Evolutionary conservation across 2,888 invertebrate genomes (phyloP), one percentile per base, ranked within the genome.

Genomic region (Heteromurus nitidus): DNA sequence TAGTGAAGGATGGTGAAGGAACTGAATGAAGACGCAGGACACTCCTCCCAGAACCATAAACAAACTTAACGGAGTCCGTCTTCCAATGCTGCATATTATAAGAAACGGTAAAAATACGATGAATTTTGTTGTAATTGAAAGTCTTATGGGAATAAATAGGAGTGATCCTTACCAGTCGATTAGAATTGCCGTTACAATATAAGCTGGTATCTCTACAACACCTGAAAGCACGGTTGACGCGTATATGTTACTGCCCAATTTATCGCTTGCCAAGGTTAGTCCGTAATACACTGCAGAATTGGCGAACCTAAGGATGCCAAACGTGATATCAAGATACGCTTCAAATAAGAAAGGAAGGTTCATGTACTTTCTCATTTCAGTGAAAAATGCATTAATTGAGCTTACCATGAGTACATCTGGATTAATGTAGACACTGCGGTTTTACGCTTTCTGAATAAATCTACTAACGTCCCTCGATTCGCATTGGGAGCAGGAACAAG

Each of bases 261-360:
- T 70, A 28, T 87, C 87, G n/a, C 88, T 86, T 0, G 88, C 88
- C 55, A 88, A 79, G 1, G 88, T 88, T 24, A 88, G 75, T 1
- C 88, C 88, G 75, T 88, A 88, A 77, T 88, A 88, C 2, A 88
- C 87, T 9, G 85, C 81, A 72, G 87, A 86, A 75, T 88, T 88
- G 24, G 86, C 85, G 64, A 88, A 87, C 88, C 88, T 88, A 68
- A 1, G n/a, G n/a, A n/a, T n/a, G n/a, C n/a, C n/a, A n/a, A n/a
- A n/a, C n/a, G n/a, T n/a, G n/a, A n/a, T n/a, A n/a, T n/a, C n/a
- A n/a, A n/a, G n/a, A n/a, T n/a, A n/a, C n/a, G n/a, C n/a, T n/a
- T n/a, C n/a, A n/a, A n/a, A n/a, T n/a, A n/a, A n/a, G n/a, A n/a
- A n/a, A n/a, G 44, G 20, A 26, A 44, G n/a, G 24, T 36, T 36